Conservation (phyloP, 2,888 invertebrate genomes). For the Bombylius discolor region DNA sequence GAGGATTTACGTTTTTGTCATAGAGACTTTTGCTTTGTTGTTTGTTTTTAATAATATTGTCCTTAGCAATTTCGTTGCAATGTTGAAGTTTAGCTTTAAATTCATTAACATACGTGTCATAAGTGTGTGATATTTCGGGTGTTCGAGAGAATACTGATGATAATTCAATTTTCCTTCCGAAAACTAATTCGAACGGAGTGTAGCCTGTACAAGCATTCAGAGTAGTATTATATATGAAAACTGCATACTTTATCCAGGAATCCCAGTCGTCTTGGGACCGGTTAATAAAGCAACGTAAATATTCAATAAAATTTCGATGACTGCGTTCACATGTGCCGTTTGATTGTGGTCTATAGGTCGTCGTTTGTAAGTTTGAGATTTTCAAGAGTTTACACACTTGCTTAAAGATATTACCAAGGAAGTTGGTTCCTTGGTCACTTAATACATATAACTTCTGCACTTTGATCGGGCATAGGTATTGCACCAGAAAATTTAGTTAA, state of each 20-base stretch:
- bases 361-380: background rate
- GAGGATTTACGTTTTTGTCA: too few species aligned
- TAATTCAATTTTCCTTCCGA: background rate
- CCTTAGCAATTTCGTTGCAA: too few species aligned
- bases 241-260: background rate
- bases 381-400: background rate
- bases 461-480: slow-evolving; percentile 20
- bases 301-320: background rate
- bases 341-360: background rate
- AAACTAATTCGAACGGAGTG: background rate
- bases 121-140: too few species aligned
- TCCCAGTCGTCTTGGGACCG: too few species aligned
- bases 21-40: too few species aligned
- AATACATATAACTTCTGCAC: slow-evolving; percentile 19
- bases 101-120: too few species aligned
- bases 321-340: background rate
- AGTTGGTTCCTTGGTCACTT: too few species aligned
- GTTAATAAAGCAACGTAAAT: too few species aligned
- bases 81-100: too few species aligned
- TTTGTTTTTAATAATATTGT: too few species aligned
- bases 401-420: background rate
- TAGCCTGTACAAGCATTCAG: background rate
- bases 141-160: background rate
- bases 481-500: slow-evolving; percentile 21
- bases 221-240: background rate